Base-by-base conservation (phyloP, 2,888 invertebrate genomes). In the Lathronympha strigana region DNA sequence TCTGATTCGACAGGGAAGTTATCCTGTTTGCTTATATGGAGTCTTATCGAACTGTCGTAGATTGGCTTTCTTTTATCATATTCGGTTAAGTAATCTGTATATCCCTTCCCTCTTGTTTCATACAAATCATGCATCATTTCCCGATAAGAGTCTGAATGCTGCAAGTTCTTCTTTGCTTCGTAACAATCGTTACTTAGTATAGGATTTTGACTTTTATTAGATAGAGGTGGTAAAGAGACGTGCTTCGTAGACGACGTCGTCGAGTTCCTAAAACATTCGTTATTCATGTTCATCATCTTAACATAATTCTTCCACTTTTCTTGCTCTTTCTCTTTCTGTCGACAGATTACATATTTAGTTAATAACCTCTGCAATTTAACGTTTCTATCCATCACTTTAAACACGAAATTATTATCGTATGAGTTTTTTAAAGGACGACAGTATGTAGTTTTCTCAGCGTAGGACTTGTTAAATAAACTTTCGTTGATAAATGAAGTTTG, bases 251-350 rank as follows among this genome's bases (percentile, higher is more conserved):
- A 33, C 11, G 4, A 0, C 38, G 11, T 15, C n/a, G 61, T 51
- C 2, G 69, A 49, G 15, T 68, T 15, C 61, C 69, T 64, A 68
- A 63, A 54, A 69, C 69, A 67, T 5, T 60, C 63, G 55, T 87
- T 82, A 71, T n/a, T n/a, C n/a, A n/a, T n/a, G n/a, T n/a, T n/a
- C n/a, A n/a, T n/a, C n/a, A n/a, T n/a, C n/a, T 81, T 88, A 62
- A 90, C 84, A 50, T 83, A 87, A 61, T 83, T 86, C 67, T 86
- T 84, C 84, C 86, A 87, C 1, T 75, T 70, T 63, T 83, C 80
- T 49, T 72, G 76, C 55, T 83, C 75, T 70, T 82, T 86, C 64
- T 87, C 84, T 63, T 66, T 81, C 67, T 82, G 77, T 68, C 86
- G 76, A 2, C 73, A 76, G 40, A 74, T 60, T 9, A 79, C 72